Evolutionary conservation across 1,140 invertebrate genomes (phyloP).

Genomic region (Ladona fulva): DNA sequence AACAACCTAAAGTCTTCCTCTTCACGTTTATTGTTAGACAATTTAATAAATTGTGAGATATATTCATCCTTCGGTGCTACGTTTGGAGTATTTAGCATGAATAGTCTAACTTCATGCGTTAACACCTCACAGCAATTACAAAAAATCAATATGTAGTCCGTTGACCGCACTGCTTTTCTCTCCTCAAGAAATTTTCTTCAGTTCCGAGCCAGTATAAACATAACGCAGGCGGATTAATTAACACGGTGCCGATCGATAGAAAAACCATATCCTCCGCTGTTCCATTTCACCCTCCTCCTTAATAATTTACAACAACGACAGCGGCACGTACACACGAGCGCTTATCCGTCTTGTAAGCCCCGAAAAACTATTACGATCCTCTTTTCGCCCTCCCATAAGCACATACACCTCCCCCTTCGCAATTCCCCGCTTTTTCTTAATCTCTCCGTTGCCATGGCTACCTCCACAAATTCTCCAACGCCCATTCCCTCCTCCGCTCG

Average conservation of each 20-base stretch:
- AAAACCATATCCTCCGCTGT: neutral
- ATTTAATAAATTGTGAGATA: too few relatives aligned
- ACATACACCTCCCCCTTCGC: neutral
- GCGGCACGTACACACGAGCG: neutral
- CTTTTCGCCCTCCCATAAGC: neutral
- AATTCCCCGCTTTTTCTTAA: neutral
- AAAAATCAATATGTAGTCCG: too few relatives aligned
- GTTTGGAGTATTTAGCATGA: too few relatives aligned
- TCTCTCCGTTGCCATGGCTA: neutral
- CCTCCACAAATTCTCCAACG: neutral
- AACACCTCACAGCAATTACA: too few relatives aligned
- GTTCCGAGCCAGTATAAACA: too few relatives aligned
- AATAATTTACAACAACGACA: neutral
- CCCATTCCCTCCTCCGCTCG: neutral
- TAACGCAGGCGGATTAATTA: neutral
- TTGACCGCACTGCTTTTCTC: too few relatives aligned
- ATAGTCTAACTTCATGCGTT: too few relatives aligned
- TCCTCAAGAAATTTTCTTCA: too few relatives aligned
- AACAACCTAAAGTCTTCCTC: too few relatives aligned
- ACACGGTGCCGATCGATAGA: neutral
- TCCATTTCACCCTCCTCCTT: neutral
- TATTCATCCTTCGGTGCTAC: too few relatives aligned
- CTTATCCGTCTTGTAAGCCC: neutral
- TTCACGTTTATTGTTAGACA: too few relatives aligned
- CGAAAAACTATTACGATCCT: conserved; percentile 1